Percentiles rank a stretch among this genome's conserved stretches.
Conservation (phyloP, 2,113 vertebrate species). For the Callionymus lyra region DNA sequence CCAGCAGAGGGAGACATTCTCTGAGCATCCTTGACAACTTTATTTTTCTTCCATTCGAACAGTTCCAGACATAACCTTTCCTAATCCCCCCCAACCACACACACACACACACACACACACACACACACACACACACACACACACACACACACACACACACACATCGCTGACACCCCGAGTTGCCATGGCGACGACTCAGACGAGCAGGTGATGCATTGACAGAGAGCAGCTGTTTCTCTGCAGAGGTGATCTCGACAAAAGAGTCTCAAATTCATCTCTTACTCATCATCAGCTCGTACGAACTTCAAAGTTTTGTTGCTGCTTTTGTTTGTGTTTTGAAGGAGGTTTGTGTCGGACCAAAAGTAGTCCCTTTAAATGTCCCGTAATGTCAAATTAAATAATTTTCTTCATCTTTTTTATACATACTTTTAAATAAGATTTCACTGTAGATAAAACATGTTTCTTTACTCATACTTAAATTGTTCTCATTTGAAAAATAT, state of each 20-base stretch:
- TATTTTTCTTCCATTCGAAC: not conserved
- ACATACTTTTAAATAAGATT: too few relatives aligned
- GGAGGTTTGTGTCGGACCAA: too few relatives aligned
- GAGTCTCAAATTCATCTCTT: conserved; percentile 78
- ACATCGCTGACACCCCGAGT: conserved; percentile 60
- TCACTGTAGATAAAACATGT: too few relatives aligned
- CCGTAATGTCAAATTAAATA: too few relatives aligned
- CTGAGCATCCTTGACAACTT: conserved; percentile 13
- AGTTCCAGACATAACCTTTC: conserved; percentile 55
- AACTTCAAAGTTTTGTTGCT: not conserved
- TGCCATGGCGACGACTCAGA: conserved; percentile 82
- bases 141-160: too few relatives aligned
- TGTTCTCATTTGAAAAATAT: too few relatives aligned
- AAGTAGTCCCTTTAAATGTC: too few relatives aligned
- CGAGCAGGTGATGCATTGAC: conserved; percentile 99
- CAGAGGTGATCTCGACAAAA: conserved; percentile 90
- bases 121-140: too few relatives aligned
- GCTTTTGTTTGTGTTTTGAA: not conserved
- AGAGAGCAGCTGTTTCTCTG: conserved; percentile 98
- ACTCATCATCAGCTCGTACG: too few relatives aligned
- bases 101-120: too few relatives aligned
- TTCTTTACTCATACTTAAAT: too few relatives aligned
- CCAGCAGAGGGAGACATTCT: conserved; percentile 64
- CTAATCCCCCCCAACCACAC: conserved; percentile 59
- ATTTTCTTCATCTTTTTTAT: too few relatives aligned